Conservation (phyloP, 2,888 invertebrate genomes). For the Andrena flavipes region DNA sequence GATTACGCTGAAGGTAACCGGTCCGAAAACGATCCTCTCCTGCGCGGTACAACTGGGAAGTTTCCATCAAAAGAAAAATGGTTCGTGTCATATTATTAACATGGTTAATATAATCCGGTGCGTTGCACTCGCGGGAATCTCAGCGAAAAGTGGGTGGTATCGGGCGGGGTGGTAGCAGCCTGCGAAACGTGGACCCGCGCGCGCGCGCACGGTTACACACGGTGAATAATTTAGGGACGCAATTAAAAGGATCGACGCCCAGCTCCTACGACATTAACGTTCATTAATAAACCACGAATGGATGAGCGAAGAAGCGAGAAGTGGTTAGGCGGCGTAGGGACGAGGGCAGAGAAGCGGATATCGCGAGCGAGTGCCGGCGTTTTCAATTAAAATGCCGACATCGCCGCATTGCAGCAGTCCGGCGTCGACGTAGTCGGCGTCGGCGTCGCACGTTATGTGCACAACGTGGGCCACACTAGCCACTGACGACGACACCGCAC, state of each 20-base stretch:
- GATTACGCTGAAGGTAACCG: too few relatives aligned
- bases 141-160: neutral
- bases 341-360: constrained; percentile 36
- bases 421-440: constrained; percentile 47
- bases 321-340: constrained; percentile 25
- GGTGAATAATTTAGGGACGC: constrained; percentile 53
- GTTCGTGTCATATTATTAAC: neutral
- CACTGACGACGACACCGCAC: constrained; percentile 28
- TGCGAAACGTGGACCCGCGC: neutral
- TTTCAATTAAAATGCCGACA: constrained; percentile 79
- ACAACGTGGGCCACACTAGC: constrained; percentile 31
- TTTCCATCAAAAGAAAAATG: too few relatives aligned
- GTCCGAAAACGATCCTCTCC: too few relatives aligned
- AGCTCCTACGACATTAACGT: constrained; percentile 54
- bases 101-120: neutral
- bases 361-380: constrained; percentile 56
- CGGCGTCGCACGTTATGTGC: constrained; percentile 61
- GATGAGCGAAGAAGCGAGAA: constrained; percentile 64
- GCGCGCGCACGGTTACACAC: constrained; percentile 11
- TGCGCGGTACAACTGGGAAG: too few relatives aligned
- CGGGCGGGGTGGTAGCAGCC: neutral
- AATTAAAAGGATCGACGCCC: constrained; percentile 61
- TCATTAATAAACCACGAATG: constrained; percentile 67
- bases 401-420: constrained; percentile 77
- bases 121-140: constrained; percentile 5